Evolutionary conservation across 2,797 vertebrate genomes (phyloP).

Genomic region (Tarsius wallacei): DNA sequence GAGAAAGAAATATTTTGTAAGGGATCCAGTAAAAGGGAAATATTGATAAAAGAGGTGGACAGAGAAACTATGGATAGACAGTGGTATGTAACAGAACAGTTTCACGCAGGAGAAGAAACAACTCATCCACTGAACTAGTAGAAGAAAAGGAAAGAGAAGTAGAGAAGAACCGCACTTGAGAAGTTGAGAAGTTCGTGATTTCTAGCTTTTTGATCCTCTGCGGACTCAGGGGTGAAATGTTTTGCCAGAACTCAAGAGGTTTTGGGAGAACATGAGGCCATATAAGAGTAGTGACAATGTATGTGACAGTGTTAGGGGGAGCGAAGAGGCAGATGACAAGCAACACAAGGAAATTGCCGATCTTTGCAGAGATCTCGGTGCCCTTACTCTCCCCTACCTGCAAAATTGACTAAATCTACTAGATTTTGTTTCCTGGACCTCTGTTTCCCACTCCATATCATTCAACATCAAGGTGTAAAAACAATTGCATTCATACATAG

Average conservation of each 20-base stretch:
- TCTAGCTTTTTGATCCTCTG: not conserved
- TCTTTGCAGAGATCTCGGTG: not conserved
- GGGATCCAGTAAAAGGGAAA: not conserved
- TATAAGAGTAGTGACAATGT: not conserved
- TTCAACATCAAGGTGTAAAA: not conserved
- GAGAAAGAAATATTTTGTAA: not conserved
- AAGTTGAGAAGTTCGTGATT: not conserved
- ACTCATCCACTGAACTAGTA: not conserved
- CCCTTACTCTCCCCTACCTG: not conserved
- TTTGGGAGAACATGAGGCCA: not conserved
- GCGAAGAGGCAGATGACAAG: not conserved
- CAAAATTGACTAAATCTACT: not conserved
- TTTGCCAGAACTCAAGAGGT: not conserved
- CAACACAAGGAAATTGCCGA: not conserved
- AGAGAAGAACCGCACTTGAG: not conserved
- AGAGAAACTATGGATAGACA: not conserved
- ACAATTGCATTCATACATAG: not conserved
- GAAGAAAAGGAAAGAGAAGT: not conserved
- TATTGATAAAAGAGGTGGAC: not conserved
- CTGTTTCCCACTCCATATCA: not conserved
- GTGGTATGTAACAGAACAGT: not conserved
- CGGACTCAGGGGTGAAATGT: not conserved
- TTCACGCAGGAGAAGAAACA: not conserved
- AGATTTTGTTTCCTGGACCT: not conserved
- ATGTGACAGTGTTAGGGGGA: not conserved